Percentiles rank a stretch among this genome's conserved stretches.
Evolutionary conservation across 2,797 vertebrate species (phyloP).

Genomic region (Diplodus puntazzo): DNA sequence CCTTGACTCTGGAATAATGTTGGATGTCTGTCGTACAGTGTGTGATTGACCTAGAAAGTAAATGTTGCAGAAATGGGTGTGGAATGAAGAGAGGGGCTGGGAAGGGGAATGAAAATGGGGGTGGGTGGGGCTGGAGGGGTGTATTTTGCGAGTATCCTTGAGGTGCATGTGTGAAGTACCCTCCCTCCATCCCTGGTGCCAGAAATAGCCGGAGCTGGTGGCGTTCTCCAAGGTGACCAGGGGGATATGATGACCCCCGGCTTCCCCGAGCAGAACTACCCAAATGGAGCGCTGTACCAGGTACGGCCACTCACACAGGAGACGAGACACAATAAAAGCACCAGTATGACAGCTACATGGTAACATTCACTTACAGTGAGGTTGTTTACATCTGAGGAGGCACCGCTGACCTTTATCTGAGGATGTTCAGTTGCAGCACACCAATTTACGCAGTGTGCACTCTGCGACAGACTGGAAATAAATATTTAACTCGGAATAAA

Average conservation of each 20-base stretch:
- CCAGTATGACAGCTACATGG: neutral
- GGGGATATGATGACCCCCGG: conserved; percentile 84
- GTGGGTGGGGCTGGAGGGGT: conserved; percentile 4
- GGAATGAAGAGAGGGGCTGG: conserved; percentile 5
- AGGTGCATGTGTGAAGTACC: conserved; percentile 66
- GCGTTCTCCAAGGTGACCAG: conserved; percentile 83
- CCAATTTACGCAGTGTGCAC: neutral
- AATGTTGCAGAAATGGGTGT: conserved; percentile 18
- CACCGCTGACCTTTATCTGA: conserved; percentile 17
- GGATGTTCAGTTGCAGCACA: conserved; percentile 5
- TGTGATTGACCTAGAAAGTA: conserved; percentile 71
- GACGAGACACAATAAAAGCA: conserved; percentile 5
- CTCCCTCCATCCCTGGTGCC: conserved; percentile 63
- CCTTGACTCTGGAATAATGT: conserved; percentile 22
- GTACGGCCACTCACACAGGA: conserved; percentile 62
- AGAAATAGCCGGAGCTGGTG: conserved; percentile 87
- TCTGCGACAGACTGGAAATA: neutral
- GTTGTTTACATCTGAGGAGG: neutral
- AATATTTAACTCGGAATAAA: neutral
- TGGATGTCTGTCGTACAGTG: conserved; percentile 28
- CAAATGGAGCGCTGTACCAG: conserved; percentile 82
- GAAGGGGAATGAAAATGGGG: conserved; percentile 30
- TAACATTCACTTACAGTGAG: conserved; percentile 6
- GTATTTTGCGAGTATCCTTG: conserved; percentile 55
- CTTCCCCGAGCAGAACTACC: conserved; percentile 79